A percentile compares a stretch with the other conserved stretches of the same genome.
These are phyloP conservation scores for Helicolenus hilgendorfi DNA, from an alignment of 2,797 vertebrate genomes.

Conservation along the genomic window DNA sequence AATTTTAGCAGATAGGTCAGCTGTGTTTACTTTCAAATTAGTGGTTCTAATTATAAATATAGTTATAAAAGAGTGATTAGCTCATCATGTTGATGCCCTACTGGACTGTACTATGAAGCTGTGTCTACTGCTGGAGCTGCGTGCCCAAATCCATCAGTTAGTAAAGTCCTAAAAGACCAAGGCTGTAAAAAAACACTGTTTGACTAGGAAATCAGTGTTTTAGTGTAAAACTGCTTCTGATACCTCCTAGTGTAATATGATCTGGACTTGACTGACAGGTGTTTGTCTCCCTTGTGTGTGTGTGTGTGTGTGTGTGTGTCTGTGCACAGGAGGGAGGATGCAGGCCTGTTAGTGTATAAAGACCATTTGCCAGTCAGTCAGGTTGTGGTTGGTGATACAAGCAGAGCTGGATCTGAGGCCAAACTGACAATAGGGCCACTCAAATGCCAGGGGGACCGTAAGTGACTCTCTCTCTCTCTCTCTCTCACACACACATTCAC, in stretches of 20 bases:
- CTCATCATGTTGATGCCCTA: no score
- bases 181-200: no score
- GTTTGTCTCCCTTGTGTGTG: not conserved
- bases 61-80: not conserved
- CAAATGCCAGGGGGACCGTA: constrained; percentile 96
- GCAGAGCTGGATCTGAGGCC: constrained; percentile 95
- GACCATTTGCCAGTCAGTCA: constrained; percentile 96
- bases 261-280: not conserved
- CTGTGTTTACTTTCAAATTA: not conserved
- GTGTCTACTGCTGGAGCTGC: not conserved
- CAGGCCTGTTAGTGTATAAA: constrained; percentile 95
- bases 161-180: not conserved
- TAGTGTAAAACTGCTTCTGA: not conserved
- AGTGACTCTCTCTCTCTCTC: no score
- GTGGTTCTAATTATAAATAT: not conserved
- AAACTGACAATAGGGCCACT: constrained; percentile 95
- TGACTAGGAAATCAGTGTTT: no score
- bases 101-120: not conserved
- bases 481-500: no score
- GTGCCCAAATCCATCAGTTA: not conserved
- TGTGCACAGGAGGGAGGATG: constrained; percentile 93
- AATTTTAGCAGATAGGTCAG: not conserved
- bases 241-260: not conserved
- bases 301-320: not conserved
- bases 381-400: constrained; percentile 94